Conservation (phyloP, 1,140 invertebrate species). For the Drosophila watanabei region DNA sequence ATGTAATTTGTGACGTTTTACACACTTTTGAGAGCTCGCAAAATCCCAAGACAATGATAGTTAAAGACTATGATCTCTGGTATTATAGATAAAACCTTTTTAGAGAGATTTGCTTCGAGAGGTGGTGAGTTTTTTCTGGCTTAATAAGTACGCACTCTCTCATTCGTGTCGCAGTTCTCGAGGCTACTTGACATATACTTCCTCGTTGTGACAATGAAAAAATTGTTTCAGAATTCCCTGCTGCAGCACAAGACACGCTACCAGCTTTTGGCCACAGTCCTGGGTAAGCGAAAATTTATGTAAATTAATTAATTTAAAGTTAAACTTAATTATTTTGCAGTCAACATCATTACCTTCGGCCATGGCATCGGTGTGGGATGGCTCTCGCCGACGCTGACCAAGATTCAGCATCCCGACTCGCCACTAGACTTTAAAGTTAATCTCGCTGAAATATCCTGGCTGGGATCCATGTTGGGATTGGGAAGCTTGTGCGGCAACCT, state of each 20-base stretch:
- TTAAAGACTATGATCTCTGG: conserved; percentile 6
- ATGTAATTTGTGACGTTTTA: conserved; percentile 15
- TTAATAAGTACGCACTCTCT: too few species aligned
- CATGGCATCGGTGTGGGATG: conserved; percentile 86
- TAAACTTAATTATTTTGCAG: conserved; percentile 41
- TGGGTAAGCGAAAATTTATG: conserved; percentile 39
- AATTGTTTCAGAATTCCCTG: conserved; percentile 25
- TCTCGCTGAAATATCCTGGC: conserved; percentile 79
- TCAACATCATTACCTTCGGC: conserved; percentile 85
- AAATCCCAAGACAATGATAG: conserved; percentile 4
- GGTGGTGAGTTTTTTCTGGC: too few species aligned
- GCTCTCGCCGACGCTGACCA: conserved; percentile 83
- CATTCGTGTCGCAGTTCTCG: too few species aligned
- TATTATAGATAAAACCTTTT: conserved; percentile 17
- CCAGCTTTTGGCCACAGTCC: conserved; percentile 66
- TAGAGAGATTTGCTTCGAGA: neutral
- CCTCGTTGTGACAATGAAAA: too few species aligned
- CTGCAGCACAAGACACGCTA: conserved; percentile 46
- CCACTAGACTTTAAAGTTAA: conserved; percentile 68
- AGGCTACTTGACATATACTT: too few species aligned
- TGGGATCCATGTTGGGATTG: conserved; percentile 79
- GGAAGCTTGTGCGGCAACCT: conserved; percentile 77
- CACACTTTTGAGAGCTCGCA: neutral
- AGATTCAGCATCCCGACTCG: conserved; percentile 57
- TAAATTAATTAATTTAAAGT: too few species aligned